Evolutionary conservation across 2,888 invertebrate genomes (phyloP).

Genomic region (Leucophenga montana): DNA sequence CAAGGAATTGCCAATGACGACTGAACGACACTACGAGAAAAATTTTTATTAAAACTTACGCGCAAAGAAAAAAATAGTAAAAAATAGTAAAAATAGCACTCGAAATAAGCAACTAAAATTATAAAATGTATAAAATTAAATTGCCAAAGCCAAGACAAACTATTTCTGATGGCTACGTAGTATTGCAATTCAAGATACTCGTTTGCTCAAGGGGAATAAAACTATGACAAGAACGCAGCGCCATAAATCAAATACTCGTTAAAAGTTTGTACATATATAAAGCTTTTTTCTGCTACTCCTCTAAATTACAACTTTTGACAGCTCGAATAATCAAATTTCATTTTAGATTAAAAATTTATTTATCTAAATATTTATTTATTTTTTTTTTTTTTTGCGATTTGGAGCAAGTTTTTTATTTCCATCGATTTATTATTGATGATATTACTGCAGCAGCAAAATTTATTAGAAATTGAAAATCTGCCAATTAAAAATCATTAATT

Average conservation of each 20-base stretch:
- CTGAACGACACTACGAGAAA: conserved; percentile 32
- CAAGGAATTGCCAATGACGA: conserved; percentile 54
- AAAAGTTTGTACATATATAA: conserved; percentile 35
- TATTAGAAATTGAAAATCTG: conserved; percentile 19
- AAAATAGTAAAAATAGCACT: conserved; percentile 9
- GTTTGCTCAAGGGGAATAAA: neutral
- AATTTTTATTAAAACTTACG: conserved; percentile 51
- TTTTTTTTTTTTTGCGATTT: neutral
- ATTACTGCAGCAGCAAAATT: neutral
- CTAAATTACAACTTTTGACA: conserved; percentile 16
- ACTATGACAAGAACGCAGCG: conserved; percentile 18
- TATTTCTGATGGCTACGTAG: conserved; percentile 9
- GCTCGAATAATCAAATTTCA: conserved; percentile 50
- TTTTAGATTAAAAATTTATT: conserved; percentile 44
- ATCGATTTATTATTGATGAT: too few relatives aligned
- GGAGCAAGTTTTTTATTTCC: neutral
- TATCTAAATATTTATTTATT: neutral
- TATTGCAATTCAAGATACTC: neutral
- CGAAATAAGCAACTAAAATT: neutral
- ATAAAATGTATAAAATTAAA: conserved; percentile 25
- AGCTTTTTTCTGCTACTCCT: neutral
- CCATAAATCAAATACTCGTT: conserved; percentile 64
- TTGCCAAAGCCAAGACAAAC: conserved; percentile 14
- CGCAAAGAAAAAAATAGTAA: neutral
- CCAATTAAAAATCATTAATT: conserved; percentile 26